Base-by-base conservation (phyloP, 2,888 invertebrate species). In the Salticus scenicus region DNA sequence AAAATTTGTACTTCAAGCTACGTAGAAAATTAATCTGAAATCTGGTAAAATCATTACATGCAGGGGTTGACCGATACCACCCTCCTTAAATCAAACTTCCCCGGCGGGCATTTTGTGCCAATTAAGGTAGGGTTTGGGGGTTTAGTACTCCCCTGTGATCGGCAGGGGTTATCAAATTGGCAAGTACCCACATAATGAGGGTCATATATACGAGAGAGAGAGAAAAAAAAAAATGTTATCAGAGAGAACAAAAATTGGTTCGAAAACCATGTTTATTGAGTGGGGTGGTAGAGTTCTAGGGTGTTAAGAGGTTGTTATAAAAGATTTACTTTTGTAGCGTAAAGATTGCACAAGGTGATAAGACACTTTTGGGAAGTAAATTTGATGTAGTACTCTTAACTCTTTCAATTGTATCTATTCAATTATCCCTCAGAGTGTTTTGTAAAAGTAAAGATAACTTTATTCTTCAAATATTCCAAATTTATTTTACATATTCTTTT, bases 51-150 rank as follows among this genome's bases (percentile, higher is more conserved):
- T 47, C 42, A 47, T 47, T 47, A 47, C n/a, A n/a, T 14, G 42
- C 42, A 14, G 66, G n/a, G 47, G 31, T 42, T 70, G 64, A 71
- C 64, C 72, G 42, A 24, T 71, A 33, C 71, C 72, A 14, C 12
- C 51, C n/a, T 20, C 47, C 73, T 80, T 80, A 80, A 80, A 80
- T 80, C 80, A 80, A 69, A 66, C 67, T 67, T 37, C 42, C 42
- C 51, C 5, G 69, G 31, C 69, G 30, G 31, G 41, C 57, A 74
- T 72, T 81, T 81, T 33, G 69, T 42, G 57, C 81, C 74, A 74
- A 81, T 81, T 81, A 80, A 69, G 8, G 30, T 31, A 51, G 57
- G 42, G n/a, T 2, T n/a, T n/a, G 37, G 67, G 70, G n/a, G 57
- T 5, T 12, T 20, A 31, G 28, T 64, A 14, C 28, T 76, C 67